These are phyloP conservation scores for Dastarcus helophoroides DNA, from an alignment of 2,888 invertebrate species.

Conservation along the genomic window DNA sequence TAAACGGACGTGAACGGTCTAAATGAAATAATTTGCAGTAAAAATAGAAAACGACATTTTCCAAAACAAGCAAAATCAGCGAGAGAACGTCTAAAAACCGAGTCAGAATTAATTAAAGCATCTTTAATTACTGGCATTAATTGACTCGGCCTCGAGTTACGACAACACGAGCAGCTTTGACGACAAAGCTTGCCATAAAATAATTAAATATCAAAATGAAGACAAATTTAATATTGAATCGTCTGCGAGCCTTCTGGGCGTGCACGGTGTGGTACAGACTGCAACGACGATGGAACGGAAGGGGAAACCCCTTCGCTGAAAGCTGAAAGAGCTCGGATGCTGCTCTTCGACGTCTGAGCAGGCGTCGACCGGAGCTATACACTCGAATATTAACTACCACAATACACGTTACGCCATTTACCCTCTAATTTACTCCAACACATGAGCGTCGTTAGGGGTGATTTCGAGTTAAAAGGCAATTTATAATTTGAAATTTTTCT, in stretches of 20 bases:
- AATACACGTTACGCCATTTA: too few species aligned
- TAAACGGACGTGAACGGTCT: too few species aligned
- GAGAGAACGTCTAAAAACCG: slow-evolving; percentile 23
- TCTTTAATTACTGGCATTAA: slow-evolving; percentile 35
- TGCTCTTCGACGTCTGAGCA: not conserved
- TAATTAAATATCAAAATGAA: slow-evolving; percentile 38
- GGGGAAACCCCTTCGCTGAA: not conserved
- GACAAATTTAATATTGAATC: slow-evolving; percentile 35
- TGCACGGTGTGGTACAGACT: too few species aligned
- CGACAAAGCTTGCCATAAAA: slow-evolving; percentile 35
- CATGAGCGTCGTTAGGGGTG: too few species aligned
- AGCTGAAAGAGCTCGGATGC: not conserved
- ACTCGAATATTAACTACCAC: too few species aligned
- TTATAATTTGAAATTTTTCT: too few species aligned
- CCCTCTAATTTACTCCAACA: too few species aligned
- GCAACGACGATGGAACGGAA: slow-evolving; percentile 1
- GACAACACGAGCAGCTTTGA: slow-evolving; percentile 31
- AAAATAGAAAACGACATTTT: slow-evolving; percentile 15
- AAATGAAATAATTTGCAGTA: slow-evolving; percentile 19
- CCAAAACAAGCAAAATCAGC: slow-evolving; percentile 18
- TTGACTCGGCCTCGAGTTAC: slow-evolving; percentile 29
- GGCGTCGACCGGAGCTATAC: not conserved
- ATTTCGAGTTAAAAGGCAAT: too few species aligned
- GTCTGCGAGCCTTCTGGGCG: slow-evolving; percentile 24
- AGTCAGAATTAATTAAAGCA: slow-evolving; percentile 35